Evolutionary conservation across 2,113 vertebrate genomes (phyloP).

Genomic region (Catharus fuscescens): DNA sequence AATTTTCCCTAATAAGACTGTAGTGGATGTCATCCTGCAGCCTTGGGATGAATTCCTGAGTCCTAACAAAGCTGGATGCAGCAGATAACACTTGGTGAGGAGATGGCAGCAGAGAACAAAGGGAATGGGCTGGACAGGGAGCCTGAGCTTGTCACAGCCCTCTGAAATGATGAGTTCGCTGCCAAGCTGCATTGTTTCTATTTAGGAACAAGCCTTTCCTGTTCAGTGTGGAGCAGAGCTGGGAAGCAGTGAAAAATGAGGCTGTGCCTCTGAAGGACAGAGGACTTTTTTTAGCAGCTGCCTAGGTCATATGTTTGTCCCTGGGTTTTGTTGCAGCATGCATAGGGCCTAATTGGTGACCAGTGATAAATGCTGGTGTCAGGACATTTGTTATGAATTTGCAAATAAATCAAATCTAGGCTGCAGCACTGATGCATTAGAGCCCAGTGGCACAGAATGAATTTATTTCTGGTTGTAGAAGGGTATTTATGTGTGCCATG

Average conservation of each 20-base stretch:
- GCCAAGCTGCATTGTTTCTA: slow-evolving; percentile 26
- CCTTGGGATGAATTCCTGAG: background rate
- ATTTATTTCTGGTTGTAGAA: slow-evolving; percentile 18
- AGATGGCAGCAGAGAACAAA: background rate
- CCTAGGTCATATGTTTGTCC: slow-evolving; percentile 24
- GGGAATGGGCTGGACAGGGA: background rate
- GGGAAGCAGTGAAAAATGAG: slow-evolving; percentile 21
- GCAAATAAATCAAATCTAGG: slow-evolving; percentile 31
- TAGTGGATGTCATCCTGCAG: background rate
- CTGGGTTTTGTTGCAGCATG: background rate
- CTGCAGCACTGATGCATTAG: background rate
- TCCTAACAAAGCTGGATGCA: background rate
- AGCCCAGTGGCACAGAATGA: background rate
- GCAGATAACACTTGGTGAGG: background rate
- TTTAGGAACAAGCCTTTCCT: slow-evolving; percentile 8
- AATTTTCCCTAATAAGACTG: background rate
- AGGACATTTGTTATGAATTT: slow-evolving; percentile 10
- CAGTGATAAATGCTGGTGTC: slow-evolving; percentile 42
- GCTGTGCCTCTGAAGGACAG: background rate
- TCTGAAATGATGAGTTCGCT: background rate
- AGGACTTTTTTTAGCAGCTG: slow-evolving; percentile 1
- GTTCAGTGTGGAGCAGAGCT: background rate
- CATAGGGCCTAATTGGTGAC: background rate
- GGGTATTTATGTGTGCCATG: background rate
- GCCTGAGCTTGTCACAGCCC: background rate